Base-by-base conservation (phyloP, 1,140 invertebrate species). In the Artemia franciscana region DNA sequence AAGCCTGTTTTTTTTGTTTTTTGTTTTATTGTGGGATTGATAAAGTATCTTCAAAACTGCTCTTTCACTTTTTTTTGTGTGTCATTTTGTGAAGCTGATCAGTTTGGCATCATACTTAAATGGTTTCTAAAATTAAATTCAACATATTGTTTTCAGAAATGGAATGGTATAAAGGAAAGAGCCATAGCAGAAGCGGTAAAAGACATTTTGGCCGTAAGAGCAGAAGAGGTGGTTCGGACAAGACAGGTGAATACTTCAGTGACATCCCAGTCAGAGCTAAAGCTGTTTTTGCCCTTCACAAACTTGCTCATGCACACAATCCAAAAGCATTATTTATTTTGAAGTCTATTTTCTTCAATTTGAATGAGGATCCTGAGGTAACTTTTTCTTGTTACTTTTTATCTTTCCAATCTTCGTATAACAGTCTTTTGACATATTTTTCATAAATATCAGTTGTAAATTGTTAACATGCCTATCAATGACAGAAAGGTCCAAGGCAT, bases 291-390 rank as follows among this genome's bases (percentile, higher is more conserved):
- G 39, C 59, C 12, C 24, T 65, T 7, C 65, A 61, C 21, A 60
- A 59, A 18, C 12, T 59, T 24, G 63, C 63, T 24, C 23, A 28
- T n/a, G 18, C 39, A 4, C n/a, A 65, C 12, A 63, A 63, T 9
- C 5, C 27, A 5, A 18, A 56, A 18, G 57, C 59, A 24, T 61
- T 30, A 26, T 63, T 59, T 24, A 26, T 65, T 23, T 57, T 64
- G 18, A 51, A 28, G 56, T 24, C 26, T 30, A 57, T 64, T 25
- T 57, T 63, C 56, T 27, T 63, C 25, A 64, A 64, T 56, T 9
- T 56, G 2, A 59, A 39, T 18, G 65, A 65, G 56, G 23, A 39
- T 25, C 60, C 62, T 26, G 65, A 65, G 58, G 65, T 65, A 51
- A 15, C 12, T 3, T 18, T 51, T 51, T 51, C 21, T 18, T 51